A percentile compares a stretch with the other conserved stretches of the same genome.
These are phyloP conservation scores for Hormiphora californensis DNA, from an alignment of 37 sponge, comb jelly and placozoan genomes.

Conservation along the genomic window DNA sequence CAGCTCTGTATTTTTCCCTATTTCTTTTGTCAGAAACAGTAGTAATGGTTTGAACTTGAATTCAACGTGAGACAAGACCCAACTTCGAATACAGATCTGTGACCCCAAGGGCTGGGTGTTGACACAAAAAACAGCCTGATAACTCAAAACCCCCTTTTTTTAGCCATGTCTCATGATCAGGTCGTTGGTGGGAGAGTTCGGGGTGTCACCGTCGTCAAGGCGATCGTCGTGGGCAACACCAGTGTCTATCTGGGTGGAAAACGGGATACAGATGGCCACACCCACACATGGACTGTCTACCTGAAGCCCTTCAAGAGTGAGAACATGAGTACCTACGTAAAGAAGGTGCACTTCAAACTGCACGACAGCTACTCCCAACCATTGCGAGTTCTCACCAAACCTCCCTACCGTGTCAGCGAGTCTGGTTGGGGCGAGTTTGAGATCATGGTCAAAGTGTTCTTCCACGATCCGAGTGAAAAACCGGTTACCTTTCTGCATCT, in stretches of 20 bases:
- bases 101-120: no score
- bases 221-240: conserved; percentile 82
- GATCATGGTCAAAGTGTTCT: conserved; percentile 81
- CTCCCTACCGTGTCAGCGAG: conserved; percentile 83
- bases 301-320: conserved; percentile 85
- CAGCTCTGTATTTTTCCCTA: no score
- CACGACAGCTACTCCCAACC: conserved; percentile 94
- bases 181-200: conserved; percentile 53
- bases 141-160: no score
- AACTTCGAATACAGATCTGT: no score
- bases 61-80: no score
- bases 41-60: no score
- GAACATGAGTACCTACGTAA: conserved; percentile 58
- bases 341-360: conserved; percentile 88
- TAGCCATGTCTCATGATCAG: no score
- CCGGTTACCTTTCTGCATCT: conserved; percentile 90
- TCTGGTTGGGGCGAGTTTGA: conserved; percentile 99
- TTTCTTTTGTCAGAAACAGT: no score
- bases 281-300: conserved; percentile 92
- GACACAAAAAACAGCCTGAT: no score
- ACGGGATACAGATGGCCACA: conserved; percentile 94
- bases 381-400: conserved; percentile 71
- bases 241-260: conserved; percentile 85
- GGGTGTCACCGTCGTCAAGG: conserved; percentile 69
- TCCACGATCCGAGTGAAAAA: conserved; percentile 80